Percentiles rank a stretch among this genome's conserved stretches.
phyloP scores from a whole-genome alignment of 1,140 invertebrate species.

The Zaprionus africanus region DNA sequence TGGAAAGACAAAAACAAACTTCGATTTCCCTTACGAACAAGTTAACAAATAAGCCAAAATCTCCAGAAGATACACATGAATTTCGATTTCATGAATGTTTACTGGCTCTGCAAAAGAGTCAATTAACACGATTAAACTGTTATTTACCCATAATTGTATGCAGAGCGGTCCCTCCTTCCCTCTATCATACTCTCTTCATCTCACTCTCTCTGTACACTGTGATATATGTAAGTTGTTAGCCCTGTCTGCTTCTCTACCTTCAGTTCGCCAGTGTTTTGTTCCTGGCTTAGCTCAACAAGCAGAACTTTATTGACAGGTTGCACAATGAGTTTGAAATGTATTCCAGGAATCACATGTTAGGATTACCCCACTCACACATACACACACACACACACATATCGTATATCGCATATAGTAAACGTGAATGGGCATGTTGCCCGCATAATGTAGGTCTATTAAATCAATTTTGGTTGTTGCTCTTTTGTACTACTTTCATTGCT shows the following conservation, averaged over 20 bases:
- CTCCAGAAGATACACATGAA: background rate
- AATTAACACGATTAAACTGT: constrained; percentile 34
- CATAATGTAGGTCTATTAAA: constrained; percentile 73
- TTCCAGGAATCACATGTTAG: constrained; percentile 23
- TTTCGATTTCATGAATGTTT: constrained; percentile 14
- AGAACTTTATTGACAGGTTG: constrained; percentile 41
- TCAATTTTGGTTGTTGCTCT: constrained; percentile 75
- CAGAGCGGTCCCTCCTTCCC: background rate
- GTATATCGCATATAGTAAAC: background rate
- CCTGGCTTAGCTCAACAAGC: constrained; percentile 24
- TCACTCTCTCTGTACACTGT: background rate
- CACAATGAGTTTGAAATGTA: constrained; percentile 43
- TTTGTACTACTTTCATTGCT: constrained; percentile 69
- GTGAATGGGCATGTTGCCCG: constrained; percentile 26
- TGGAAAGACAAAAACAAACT: constrained; percentile 14
- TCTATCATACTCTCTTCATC: background rate
- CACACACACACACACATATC: background rate
- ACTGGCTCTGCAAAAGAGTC: constrained; percentile 22
- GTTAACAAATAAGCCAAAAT: constrained; percentile 7
- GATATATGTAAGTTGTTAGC: no score
- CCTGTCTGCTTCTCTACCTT: no score
- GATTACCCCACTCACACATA: background rate
- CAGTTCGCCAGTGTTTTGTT: background rate
- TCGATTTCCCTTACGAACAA: background rate
- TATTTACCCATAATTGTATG: constrained; percentile 32